Evolutionary conservation across 35 echinoderm and acorn worm species (phyloP).

Genomic region (Strongylocentrotus purpuratus): DNA sequence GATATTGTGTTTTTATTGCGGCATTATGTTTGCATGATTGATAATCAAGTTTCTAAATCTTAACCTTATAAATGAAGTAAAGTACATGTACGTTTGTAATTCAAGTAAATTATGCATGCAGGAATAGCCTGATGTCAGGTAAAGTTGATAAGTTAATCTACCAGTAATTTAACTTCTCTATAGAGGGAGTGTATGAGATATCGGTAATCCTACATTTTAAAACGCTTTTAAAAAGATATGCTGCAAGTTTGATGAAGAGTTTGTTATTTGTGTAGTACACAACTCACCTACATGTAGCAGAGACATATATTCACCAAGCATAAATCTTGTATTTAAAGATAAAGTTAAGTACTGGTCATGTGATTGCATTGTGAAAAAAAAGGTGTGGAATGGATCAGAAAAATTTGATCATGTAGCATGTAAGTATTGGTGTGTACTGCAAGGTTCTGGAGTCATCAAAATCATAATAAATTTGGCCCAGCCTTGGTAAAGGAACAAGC

Average conservation of each 20-base stretch:
- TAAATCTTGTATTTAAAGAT: not conserved
- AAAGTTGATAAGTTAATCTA: not conserved
- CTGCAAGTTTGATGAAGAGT: not conserved
- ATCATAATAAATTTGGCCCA: too few species aligned
- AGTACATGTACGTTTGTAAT: not conserved
- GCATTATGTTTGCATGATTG: slow-evolving; percentile 11
- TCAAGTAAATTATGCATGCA: not conserved
- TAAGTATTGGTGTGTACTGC: too few species aligned
- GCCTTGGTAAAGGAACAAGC: too few species aligned
- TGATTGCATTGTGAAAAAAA: too few species aligned
- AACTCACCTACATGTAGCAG: not conserved
- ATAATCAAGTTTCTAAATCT: not conserved
- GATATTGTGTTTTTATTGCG: not conserved
- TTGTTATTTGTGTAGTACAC: not conserved
- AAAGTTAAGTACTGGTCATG: too few species aligned
- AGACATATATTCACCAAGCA: not conserved
- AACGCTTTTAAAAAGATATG: too few species aligned
- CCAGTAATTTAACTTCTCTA: too few species aligned
- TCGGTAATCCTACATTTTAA: too few species aligned
- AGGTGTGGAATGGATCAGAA: too few species aligned
- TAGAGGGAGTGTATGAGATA: too few species aligned
- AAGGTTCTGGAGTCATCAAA: too few species aligned
- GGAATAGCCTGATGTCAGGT: not conserved
- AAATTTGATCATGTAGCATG: too few species aligned
- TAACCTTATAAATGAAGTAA: not conserved